Base-by-base conservation (phyloP, 2,888 invertebrate genomes). In the Terebella lapidaria region DNA sequence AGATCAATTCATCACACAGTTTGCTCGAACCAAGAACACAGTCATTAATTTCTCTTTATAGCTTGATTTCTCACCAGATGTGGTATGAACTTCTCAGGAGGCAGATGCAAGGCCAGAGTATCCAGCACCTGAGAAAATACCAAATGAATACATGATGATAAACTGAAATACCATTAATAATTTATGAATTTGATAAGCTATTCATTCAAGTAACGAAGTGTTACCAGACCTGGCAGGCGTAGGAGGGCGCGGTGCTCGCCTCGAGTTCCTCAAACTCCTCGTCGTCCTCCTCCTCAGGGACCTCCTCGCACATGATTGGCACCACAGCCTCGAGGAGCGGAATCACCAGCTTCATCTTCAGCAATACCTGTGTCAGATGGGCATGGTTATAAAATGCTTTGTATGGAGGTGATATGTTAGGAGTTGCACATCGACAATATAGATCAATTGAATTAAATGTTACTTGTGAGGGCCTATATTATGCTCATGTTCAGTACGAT, bases 61-160 rank as follows among this genome's bases (percentile, higher is more conserved):
- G 10, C n/a, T 10, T 35, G 10, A 35, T 35, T 35, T 35, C 81
- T 78, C 79, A 90, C 85, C 76, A 90, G 79, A 71, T 86, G 86
- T 27, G 88, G 87, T 65, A 91, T 85, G 24, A 90, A 82, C 76
- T 88, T 89, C 69, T 89, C 89, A 15, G 90, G 88, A 3, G 90
- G 88, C 45, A 90, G 83, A 80, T 89, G 85, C 15, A 90, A 80
- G 30, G 90, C 89, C 72, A 90, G 82, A 53, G 86, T 78, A 78
- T 90, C 89, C 63, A 91, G 82, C 3, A 89, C 88, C 80, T 81
- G 69, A 2, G 57, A 54, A 45, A 24, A 54, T 25, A 57, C n/a
- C 42, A n/a, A n/a, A n/a, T n/a, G n/a, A n/a, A n/a, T n/a, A n/a
- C n/a, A n/a, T n/a, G n/a, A n/a, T n/a, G n/a, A n/a, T n/a, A n/a